phyloP scores from a whole-genome alignment of 1,140 invertebrate genomes.

The Bombus superbus region DNA sequence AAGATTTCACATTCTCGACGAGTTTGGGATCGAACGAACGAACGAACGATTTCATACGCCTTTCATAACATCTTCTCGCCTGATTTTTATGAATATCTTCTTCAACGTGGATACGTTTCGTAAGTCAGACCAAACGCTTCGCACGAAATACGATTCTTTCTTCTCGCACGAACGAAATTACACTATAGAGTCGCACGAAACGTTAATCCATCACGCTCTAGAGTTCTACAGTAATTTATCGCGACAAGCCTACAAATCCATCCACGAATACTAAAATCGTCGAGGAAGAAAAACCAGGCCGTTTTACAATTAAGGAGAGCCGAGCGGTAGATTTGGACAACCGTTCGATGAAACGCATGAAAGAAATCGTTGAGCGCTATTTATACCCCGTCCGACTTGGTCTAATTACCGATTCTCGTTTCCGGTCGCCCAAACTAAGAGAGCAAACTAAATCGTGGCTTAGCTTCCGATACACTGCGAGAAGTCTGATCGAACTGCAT shows the following conservation, averaged over 20 bases:
- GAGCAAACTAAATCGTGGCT: not conserved
- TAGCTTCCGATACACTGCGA: not conserved
- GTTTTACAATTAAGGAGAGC: constrained; percentile 4
- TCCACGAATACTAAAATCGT: not conserved
- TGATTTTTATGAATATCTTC: no score
- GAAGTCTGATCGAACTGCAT: not conserved
- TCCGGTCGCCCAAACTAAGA: not conserved
- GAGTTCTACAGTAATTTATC: not conserved
- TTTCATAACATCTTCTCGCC: no score
- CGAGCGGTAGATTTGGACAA: not conserved
- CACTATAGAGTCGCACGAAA: not conserved
- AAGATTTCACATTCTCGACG: no score
- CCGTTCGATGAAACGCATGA: constrained; percentile 22
- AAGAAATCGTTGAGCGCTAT: constrained; percentile 39
- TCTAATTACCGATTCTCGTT: constrained; percentile 25
- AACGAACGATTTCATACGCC: no score
- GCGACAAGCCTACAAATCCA: not conserved
- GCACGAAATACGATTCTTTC: no score
- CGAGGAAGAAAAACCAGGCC: not conserved
- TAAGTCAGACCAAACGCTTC: no score
- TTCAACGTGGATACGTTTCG: no score
- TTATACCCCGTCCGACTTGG: constrained; percentile 16
- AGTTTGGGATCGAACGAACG: no score
- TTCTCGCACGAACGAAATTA: not conserved
- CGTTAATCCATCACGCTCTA: not conserved